These are phyloP conservation scores for Apteryx mantelli DNA, from an alignment of 2,113 vertebrate genomes.

Conservation along the genomic window DNA sequence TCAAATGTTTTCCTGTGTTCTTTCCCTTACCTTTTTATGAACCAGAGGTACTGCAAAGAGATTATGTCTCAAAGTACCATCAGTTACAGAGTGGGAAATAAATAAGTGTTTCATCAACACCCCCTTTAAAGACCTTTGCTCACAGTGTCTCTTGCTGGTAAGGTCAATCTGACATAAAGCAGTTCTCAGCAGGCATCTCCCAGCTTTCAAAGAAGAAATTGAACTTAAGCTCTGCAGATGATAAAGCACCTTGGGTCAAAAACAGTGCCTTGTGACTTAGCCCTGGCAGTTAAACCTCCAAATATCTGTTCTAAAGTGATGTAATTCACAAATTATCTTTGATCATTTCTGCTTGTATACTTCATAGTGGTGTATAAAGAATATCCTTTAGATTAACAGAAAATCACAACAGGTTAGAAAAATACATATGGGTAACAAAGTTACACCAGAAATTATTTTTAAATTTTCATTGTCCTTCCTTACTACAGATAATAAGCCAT, in stretches of 20 bases:
- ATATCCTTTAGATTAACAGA: background rate
- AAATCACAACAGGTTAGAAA: background rate
- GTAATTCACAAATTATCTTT: background rate
- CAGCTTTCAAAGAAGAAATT: conserved; percentile 3
- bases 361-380: background rate
- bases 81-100: background rate
- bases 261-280: conserved; percentile 5
- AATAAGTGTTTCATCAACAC: conserved; percentile 4
- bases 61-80: background rate
- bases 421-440: background rate
- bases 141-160: conserved; percentile 7
- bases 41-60: background rate
- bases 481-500: background rate
- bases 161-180: conserved; percentile 43
- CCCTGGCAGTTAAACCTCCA: background rate
- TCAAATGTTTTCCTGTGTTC: background rate
- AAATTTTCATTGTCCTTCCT: background rate
- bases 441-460: background rate
- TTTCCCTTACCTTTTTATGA: background rate
- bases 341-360: background rate
- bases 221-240: conserved; percentile 19
- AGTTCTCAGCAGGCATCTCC: conserved; percentile 44
- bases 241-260: conserved; percentile 45
- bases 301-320: background rate
- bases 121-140: conserved; percentile 22